These are phyloP conservation scores for Drosophila percnosoma DNA, from an alignment of 2,888 invertebrate species.

Conservation along the genomic window DNA sequence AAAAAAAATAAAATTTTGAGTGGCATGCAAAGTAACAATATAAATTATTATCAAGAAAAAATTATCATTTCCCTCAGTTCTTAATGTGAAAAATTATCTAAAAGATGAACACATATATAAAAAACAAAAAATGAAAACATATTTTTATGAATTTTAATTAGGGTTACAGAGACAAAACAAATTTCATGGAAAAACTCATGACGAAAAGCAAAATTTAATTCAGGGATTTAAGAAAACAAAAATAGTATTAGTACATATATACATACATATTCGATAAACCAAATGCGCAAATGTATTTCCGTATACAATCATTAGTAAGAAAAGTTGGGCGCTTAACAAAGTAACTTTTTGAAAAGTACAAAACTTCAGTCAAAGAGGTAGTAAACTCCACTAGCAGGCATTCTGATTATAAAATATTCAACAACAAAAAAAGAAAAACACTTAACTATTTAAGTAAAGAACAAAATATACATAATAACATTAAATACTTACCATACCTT, in stretches of 20 bases:
- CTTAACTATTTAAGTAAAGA: conserved; percentile 24
- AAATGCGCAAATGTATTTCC: conserved; percentile 25
- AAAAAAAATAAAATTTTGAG: conserved; percentile 43
- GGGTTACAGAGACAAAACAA: conserved; percentile 67
- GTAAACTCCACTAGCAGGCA: conserved; percentile 52
- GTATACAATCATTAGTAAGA: conserved; percentile 25
- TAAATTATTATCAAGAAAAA: conserved; percentile 40
- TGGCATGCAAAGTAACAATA: conserved; percentile 31
- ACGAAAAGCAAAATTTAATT: conserved; percentile 82
- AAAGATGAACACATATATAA: conserved; percentile 68
- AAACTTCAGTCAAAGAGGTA: conserved; percentile 60
- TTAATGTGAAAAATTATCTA: conserved; percentile 70
- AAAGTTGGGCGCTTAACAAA: conserved; percentile 62
- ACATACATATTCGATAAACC: conserved; percentile 37
- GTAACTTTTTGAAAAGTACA: conserved; percentile 73
- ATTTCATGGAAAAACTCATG: conserved; percentile 55
- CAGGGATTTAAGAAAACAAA: conserved; percentile 76
- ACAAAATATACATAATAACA: conserved; percentile 21
- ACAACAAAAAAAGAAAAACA: conserved; percentile 8
- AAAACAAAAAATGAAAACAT: conserved; percentile 28
- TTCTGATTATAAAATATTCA: conserved; percentile 36
- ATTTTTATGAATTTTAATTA: conserved; percentile 81
- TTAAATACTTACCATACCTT: conserved; percentile 24
- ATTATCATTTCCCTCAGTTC: conserved; percentile 53
- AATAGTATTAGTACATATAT: conserved; percentile 50